Base-by-base conservation (phyloP, 2,797 vertebrate species). In the Gephyroberyx darwinii region DNA sequence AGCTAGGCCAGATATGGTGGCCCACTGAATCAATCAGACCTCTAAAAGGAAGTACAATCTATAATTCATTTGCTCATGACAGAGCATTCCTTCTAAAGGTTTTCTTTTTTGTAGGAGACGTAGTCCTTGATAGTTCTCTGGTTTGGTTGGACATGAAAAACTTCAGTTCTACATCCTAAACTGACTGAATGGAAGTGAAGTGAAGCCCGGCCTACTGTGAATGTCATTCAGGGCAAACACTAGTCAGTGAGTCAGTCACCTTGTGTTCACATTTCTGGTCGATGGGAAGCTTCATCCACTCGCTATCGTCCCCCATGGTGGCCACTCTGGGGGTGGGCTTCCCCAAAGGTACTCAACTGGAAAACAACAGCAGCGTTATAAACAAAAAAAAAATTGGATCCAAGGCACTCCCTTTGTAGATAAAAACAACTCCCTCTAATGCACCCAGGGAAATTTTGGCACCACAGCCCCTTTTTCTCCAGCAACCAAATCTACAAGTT, bases 181-280 rank as follows among this genome's bases (percentile, higher is more conserved):
- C 12, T 4, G 17, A 51, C 13, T 13, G 13, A 65, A 43, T 14
- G 30, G 10, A 37, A 5, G 16, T 33, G 2, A 30, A 45, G 10
- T 43, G 26, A 9, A 52, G 37, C 37, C 37, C 5, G 7, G 37
- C 37, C 2, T 39, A 10, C 8, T 8, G 37, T 8, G 39, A 41
- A 13, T 41, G 39, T 13, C 39, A 13, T 41, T 41, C 39, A 41
- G 39, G 39, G 10, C 30, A 64, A 63, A 60, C 13, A 37, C 69
- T 1, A 26, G 12, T 43, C 14, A 64, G 3, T 30, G 2, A 56
- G 19, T 61, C 12, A 50, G 82, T 92, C 88, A 99, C 98, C 97
- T 99, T 99, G 82, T 99, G 97, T 92, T 99, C 98, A 92, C 98
- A 99, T 92, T 98, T 99, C 90, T 99, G 98, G 89, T 99, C 98